Evolutionary conservation across 1,140 invertebrate genomes (phyloP), one percentile per base, ranked within the genome.

Genomic region (Caerostris darwini): DNA sequence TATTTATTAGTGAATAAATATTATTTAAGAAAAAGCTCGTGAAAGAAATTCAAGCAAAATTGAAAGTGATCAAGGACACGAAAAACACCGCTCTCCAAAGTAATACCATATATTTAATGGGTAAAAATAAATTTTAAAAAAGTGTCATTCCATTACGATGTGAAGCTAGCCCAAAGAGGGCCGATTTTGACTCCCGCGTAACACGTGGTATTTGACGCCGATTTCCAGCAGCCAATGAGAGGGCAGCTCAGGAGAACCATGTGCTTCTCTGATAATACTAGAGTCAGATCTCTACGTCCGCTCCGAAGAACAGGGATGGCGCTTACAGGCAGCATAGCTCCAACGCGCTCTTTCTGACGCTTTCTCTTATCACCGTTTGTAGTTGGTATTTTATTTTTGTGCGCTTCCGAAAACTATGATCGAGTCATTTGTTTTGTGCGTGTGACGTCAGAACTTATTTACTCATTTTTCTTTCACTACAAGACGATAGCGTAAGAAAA

Each of bases 241-340:
- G 34, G n/a, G 6, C 83, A n/a, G 54, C 83, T 85, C 7, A 57
- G n/a, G 56, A n/a, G 83, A 59, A 85, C 83, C 83, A 85, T 85
- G 83, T 85, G 83, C 83, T 85, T 85, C 83, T 85, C 83, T n/a
- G 83, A 85, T 85, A 85, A 85, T 85, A 59, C 58, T 85, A 50
- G 83, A 85, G 54, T 10, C 83, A 85, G 83, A 85, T 85, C 83
- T 58, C 56, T 19, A 34, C 83, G 71, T 77, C 71, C 71, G 71
- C 71, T 77, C 56, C 56, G 34, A 85, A 85, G 83, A 59, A 57
- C 83, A 19, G 83, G 57, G 83, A 85, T 85, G 83, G n/a, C 54
- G 19, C 50, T 58, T 59, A 58, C 83, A 50, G 54, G 57, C 83
- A 6, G 83, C 58, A 34, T 56, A 59, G 57, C 54, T 57, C 19